Conservation (phyloP, 1,140 invertebrate species). For the Bemisia tabaci region DNA sequence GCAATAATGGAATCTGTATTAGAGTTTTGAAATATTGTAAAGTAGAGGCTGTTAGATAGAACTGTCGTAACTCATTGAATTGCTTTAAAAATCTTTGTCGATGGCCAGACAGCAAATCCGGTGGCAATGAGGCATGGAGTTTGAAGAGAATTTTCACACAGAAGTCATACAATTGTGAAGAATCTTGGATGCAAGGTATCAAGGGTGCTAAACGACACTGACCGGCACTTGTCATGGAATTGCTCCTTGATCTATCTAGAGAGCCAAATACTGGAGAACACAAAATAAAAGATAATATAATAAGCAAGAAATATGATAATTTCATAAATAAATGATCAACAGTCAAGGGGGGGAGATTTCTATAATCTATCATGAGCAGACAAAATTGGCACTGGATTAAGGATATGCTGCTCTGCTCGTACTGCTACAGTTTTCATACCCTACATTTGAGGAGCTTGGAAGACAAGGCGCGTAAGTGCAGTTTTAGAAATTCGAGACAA, state of each 20-base stretch:
- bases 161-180: conserved; percentile 91
- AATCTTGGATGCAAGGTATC: conserved; percentile 96
- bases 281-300: conserved; percentile 14
- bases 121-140: conserved; percentile 77
- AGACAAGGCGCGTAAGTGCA: no score
- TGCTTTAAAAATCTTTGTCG: conserved; percentile 79
- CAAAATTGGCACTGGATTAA: no score
- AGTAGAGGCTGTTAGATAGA: conserved; percentile 84
- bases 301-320: conserved; percentile 9
- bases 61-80: conserved; percentile 77
- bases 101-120: conserved; percentile 83
- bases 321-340: background rate
- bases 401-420: no score
- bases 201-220: conserved; percentile 92
- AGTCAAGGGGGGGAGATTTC: no score
- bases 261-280: conserved; percentile 72
- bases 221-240: conserved; percentile 92
- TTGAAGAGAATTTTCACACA: conserved; percentile 92
- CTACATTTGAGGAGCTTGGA: no score
- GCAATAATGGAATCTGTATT: conserved; percentile 82
- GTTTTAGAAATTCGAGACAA: no score
- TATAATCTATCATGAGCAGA: no score
- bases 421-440: no score
- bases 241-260: conserved; percentile 80
- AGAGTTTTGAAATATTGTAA: conserved; percentile 96